phyloP scores from a whole-genome alignment of 2,113 vertebrate genomes.

The Alethe castanea region DNA sequence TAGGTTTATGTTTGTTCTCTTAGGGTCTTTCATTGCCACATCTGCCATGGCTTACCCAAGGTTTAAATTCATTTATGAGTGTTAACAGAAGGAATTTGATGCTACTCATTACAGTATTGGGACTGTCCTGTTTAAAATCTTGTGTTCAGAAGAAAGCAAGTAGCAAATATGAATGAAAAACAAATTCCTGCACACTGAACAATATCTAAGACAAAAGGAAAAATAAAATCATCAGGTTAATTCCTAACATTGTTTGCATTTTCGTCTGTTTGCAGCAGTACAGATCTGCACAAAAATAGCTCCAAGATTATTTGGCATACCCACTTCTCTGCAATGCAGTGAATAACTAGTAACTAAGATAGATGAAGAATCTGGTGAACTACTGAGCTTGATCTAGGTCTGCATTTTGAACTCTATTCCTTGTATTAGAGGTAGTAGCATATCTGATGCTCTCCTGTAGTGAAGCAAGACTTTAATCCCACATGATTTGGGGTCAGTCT shows the following conservation, averaged over 20 bases:
- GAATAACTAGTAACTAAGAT: not conserved
- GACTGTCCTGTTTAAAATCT: not conserved
- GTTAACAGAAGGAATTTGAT: not conserved
- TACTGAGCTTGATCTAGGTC: not conserved
- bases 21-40: not conserved
- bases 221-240: not conserved
- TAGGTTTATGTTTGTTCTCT: not conserved
- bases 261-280: not conserved
- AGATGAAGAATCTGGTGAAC: not conserved
- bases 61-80: not conserved
- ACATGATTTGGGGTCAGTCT: not conserved
- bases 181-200: not conserved
- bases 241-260: accelerated
- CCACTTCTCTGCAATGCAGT: not conserved
- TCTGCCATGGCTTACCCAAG: not conserved
- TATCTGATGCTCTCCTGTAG: not conserved
- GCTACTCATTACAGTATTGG: not conserved
- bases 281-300: not conserved
- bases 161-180: not conserved
- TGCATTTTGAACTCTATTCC: not conserved
- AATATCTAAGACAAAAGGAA: not conserved
- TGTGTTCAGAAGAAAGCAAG: not conserved
- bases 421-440: not conserved
- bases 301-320: not conserved
- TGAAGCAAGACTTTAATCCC: not conserved